Base-by-base conservation (phyloP, 2,797 vertebrate genomes). In the Dallia pectoralis region DNA sequence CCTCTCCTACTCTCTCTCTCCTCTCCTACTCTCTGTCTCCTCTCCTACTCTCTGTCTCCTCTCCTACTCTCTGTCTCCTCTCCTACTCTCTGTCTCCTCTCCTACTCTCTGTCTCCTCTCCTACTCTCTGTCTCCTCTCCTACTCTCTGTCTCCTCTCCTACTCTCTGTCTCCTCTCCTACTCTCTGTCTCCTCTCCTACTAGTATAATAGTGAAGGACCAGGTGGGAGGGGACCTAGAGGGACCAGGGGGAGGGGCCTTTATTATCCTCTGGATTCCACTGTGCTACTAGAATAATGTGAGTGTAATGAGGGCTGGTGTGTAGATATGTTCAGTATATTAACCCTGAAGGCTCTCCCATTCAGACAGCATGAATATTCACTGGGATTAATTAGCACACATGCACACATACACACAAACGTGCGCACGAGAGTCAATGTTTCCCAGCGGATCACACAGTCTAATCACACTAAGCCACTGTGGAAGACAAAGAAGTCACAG, bases 381-480 rank as follows among this genome's bases (percentile, higher is more conserved):
- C 53, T 56, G 53, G 8, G 53, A 56, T 56, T 22, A 22, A 82
- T 72, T 81, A 25, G 16, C 62, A 87, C 87, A 82, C 80, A 87
- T 87, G 84, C 87, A 87, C 80, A n/a, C 65, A 64, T 19, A 16
- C 40, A 30, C 51, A 65, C 44, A 48, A 18, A 16, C 22, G 33
- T 30, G 36, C 70, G 18, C 40, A 69, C 49, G 40, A n/a, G n/a
- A n/a, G n/a, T n/a, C n/a, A 79, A 86, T 82, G 86, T 85, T 83
- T 84, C 86, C 88, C 84, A 81, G 88, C 88, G 87, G 84, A 90
- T 88, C 86, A 83, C 84, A 69, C 83, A 68, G 84, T 84, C 83
- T 90, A 89, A 91, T 89, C 88, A 90, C 71, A 62, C 85, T 88
- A 88, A 91, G 89, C 87, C 82, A 79, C 85, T 80, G 83, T 82